These are phyloP conservation scores for Lagocephalus sceleratus DNA, from an alignment of 2,797 vertebrate species.

Conservation along the genomic window DNA sequence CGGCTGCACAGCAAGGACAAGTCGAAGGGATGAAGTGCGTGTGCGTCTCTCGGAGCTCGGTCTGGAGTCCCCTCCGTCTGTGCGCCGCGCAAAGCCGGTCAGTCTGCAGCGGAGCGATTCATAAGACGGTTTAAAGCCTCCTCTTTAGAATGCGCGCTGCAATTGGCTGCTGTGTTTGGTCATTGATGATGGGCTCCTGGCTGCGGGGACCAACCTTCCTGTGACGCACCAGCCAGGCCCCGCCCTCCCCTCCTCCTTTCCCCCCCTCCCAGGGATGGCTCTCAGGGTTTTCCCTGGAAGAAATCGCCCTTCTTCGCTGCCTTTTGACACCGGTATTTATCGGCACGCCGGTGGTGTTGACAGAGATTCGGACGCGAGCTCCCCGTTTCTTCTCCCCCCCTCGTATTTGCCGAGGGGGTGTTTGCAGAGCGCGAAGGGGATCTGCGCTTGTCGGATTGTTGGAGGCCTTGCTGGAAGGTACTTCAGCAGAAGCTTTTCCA, in stretches of 20 bases:
- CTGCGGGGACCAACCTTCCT: constrained; percentile 40
- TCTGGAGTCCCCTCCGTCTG: background rate
- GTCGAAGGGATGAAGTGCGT: background rate
- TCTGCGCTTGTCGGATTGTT: background rate
- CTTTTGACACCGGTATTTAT: no score
- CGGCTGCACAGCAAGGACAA: background rate
- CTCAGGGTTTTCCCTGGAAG: background rate
- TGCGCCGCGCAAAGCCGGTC: constrained; percentile 37
- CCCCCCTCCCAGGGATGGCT: constrained; percentile 16
- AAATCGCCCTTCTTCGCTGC: no score
- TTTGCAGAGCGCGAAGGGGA: constrained; percentile 35
- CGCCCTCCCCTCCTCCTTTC: constrained; percentile 14
- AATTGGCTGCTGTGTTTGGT: constrained; percentile 67
- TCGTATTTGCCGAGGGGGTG: constrained; percentile 26
- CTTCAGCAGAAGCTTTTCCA: background rate
- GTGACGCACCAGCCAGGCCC: constrained; percentile 46
- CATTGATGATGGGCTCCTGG: constrained; percentile 57
- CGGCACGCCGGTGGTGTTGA: no score
- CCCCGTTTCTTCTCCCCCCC: background rate
- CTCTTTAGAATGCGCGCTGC: constrained; percentile 57
- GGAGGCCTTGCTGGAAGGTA: background rate
- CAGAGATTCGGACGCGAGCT: constrained; percentile 2
- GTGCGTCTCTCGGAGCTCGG: background rate
- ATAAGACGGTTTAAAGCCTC: constrained; percentile 53
- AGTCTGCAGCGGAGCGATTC: constrained; percentile 47